Conservation (phyloP, 1,140 invertebrate species). For the Lasioglossum albipes region DNA sequence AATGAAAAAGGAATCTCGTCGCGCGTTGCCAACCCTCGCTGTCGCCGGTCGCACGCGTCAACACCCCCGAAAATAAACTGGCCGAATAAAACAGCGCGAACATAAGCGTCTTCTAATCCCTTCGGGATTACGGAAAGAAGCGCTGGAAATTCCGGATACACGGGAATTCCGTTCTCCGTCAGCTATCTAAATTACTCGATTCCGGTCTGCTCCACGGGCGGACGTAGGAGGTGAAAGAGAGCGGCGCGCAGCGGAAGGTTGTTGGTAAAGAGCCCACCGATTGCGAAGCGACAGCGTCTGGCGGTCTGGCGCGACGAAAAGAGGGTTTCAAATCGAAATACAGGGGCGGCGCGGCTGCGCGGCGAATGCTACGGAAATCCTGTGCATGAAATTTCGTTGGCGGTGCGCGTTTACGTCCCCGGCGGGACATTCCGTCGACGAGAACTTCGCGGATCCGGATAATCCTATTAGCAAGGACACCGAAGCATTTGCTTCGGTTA, state of each 20-base stretch:
- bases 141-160: background rate
- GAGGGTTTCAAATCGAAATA: slow-evolving; percentile 31
- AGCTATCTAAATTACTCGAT: background rate
- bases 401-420: slow-evolving; percentile 49
- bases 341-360: background rate
- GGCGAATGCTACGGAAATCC: slow-evolving; percentile 43
- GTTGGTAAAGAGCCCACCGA: background rate
- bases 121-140: background rate
- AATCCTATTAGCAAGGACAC: slow-evolving; percentile 66
- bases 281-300: background rate
- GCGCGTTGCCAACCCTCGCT: too few species aligned
- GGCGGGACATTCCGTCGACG: slow-evolving; percentile 39
- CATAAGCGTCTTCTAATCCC: background rate
- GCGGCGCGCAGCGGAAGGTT: background rate
- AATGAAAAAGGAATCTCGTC: too few species aligned
- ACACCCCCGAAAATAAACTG: background rate
- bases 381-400: slow-evolving; percentile 53
- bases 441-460: slow-evolving; percentile 64
- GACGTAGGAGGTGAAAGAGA: background rate
- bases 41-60: background rate
- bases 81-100: too few species aligned
- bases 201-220: background rate
- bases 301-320: background rate
- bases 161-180: background rate
- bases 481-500: slow-evolving; percentile 56